These are phyloP conservation scores for Mixornis gularis DNA, from an alignment of 2,113 vertebrate genomes.

Conservation along the genomic window DNA sequence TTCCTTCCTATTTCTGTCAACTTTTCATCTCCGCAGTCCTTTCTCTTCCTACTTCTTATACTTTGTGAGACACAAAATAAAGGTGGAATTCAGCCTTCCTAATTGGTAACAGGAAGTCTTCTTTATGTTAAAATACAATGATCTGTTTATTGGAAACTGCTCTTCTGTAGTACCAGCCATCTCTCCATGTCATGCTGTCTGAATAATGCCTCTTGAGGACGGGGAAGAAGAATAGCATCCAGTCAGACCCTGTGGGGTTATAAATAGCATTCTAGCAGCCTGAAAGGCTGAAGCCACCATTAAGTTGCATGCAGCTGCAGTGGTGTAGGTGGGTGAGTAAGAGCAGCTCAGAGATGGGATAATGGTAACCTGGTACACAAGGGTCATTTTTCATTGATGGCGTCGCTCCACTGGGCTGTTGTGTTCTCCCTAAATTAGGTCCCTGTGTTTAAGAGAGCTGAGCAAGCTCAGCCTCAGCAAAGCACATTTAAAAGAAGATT, in stretches of 20 bases:
- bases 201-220: conserved; percentile 43
- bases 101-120: conserved; percentile 17
- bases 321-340: conserved; percentile 32
- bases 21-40: background rate
- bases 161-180: conserved; percentile 28
- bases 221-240: conserved; percentile 9
- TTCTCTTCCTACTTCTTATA: background rate
- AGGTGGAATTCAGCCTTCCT: conserved; percentile 12
- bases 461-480: background rate
- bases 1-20: background rate
- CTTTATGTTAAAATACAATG: conserved; percentile 40
- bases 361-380: conserved; percentile 42
- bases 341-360: background rate
- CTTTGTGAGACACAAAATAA: background rate
- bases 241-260: background rate
- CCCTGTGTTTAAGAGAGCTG: conserved; percentile 6
- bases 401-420: background rate
- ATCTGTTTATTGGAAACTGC: conserved; percentile 44
- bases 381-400: conserved; percentile 25
- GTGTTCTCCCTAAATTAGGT: background rate
- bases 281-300: conserved; percentile 14
- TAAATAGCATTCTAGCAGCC: conserved; percentile 23
- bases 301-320: conserved; percentile 59
- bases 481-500: conserved; percentile 25
- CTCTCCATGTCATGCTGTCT: conserved; percentile 22